phyloP scores from a whole-genome alignment of 2,797 vertebrate species.

The Antennarius maculatus region DNA sequence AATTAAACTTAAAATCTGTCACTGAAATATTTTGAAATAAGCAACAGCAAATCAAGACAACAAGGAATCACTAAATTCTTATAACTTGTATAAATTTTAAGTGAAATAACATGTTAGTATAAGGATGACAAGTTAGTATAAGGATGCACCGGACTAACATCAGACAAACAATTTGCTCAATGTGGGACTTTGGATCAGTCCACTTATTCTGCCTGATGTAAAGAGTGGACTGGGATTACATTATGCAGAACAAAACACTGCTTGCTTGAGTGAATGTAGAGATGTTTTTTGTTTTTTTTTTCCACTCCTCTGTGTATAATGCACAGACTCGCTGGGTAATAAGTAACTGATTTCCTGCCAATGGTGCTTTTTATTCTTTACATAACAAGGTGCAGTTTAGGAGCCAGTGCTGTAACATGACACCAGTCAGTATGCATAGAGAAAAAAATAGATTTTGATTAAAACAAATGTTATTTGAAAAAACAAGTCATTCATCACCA shows the following conservation, averaged over 20 bases:
- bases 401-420: background rate
- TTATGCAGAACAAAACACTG: slow-evolving; percentile 8
- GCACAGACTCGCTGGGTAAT: slow-evolving; percentile 27
- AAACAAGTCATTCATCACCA: too few relatives aligned
- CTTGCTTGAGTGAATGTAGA: slow-evolving; percentile 35
- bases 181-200: background rate
- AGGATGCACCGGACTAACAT: background rate
- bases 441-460: background rate
- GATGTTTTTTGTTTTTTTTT: slow-evolving; percentile 24
- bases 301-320: slow-evolving; percentile 20
- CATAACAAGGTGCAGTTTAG: slow-evolving; percentile 4
- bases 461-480: background rate
- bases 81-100: background rate
- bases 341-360: slow-evolving; percentile 31
- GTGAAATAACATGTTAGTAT: background rate
- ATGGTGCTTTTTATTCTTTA: slow-evolving; percentile 2
- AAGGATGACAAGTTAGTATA: background rate
- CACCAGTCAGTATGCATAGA: background rate
- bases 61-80: background rate
- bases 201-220: background rate
- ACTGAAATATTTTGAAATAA: background rate
- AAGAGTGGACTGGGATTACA: slow-evolving; percentile 16
- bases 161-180: background rate
- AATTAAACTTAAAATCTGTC: background rate
- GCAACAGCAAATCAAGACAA: slow-evolving; percentile 5